These are phyloP conservation scores for Pteria penguin DNA, from an alignment of 2,888 invertebrate genomes.

Conservation along the genomic window DNA sequence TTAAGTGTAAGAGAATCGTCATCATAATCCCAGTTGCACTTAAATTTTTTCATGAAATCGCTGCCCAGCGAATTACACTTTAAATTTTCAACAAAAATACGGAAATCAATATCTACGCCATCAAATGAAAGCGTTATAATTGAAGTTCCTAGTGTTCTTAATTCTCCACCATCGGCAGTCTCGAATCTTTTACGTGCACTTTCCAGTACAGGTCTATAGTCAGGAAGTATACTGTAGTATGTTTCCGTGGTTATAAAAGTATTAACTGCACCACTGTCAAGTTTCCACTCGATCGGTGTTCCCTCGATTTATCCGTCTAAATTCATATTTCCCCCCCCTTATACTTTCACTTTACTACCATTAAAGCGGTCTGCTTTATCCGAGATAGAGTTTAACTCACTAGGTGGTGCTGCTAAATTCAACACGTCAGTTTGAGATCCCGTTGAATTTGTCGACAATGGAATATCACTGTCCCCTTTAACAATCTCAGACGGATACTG, in stretches of 20 bases:
- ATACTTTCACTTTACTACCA: not conserved
- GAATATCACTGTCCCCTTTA: not conserved
- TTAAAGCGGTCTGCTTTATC: not conserved
- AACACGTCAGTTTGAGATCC: not conserved
- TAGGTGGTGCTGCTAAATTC: too few relatives aligned
- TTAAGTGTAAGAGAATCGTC: too few relatives aligned
- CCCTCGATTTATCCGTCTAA: constrained; percentile 13
- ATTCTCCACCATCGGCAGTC: too few relatives aligned
- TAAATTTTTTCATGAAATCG: constrained; percentile 28
- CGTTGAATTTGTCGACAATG: too few relatives aligned
- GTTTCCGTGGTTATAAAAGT: too few relatives aligned
- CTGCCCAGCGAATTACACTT: constrained; percentile 13
- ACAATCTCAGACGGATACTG: not conserved
- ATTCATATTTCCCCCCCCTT: constrained; percentile 6
- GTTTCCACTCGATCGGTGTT: constrained; percentile 15
- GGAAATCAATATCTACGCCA: constrained; percentile 22
- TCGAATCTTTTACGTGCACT: too few relatives aligned
- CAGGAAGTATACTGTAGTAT: too few relatives aligned
- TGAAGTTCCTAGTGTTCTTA: too few relatives aligned
- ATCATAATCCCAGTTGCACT: constrained; percentile 20
- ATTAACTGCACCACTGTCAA: too few relatives aligned
- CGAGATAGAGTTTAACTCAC: not conserved
- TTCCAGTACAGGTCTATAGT: constrained; percentile 4
- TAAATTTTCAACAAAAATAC: constrained; percentile 30
- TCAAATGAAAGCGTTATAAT: too few relatives aligned